phyloP scores from a whole-genome alignment of 2,113 vertebrate genomes.

The Origma solitaria region DNA sequence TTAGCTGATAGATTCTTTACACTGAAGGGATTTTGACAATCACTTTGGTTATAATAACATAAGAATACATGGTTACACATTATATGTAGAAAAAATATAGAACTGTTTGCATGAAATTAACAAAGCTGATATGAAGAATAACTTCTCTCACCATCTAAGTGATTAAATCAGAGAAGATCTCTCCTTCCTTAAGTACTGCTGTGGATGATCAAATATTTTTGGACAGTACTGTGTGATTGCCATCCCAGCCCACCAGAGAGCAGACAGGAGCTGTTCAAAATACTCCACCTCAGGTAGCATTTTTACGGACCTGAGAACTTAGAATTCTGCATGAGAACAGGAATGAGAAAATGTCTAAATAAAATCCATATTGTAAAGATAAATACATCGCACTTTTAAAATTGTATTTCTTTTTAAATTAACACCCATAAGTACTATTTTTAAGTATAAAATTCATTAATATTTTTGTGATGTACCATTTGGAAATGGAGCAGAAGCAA shows the following conservation, averaged over 20 bases:
- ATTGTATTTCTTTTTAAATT: background rate
- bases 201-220: background rate
- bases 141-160: background rate
- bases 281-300: background rate
- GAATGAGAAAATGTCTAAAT: background rate
- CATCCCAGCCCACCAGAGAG: conserved; percentile 13
- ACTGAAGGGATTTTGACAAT: background rate
- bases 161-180: background rate
- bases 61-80: background rate
- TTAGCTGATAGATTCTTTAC: background rate
- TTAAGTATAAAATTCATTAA: background rate
- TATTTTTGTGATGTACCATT: background rate
- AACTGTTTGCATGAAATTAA: background rate
- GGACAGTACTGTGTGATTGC: background rate
- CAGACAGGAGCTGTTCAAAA: background rate
- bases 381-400: background rate
- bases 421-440: background rate
- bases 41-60: background rate
- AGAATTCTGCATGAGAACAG: background rate
- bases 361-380: background rate
- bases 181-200: background rate
- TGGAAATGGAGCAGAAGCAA: background rate
- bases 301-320: background rate
- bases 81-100: background rate
- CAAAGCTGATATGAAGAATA: background rate